Evolutionary conservation across 2,888 invertebrate genomes (phyloP).

Genomic region (Acleris laterana): DNA sequence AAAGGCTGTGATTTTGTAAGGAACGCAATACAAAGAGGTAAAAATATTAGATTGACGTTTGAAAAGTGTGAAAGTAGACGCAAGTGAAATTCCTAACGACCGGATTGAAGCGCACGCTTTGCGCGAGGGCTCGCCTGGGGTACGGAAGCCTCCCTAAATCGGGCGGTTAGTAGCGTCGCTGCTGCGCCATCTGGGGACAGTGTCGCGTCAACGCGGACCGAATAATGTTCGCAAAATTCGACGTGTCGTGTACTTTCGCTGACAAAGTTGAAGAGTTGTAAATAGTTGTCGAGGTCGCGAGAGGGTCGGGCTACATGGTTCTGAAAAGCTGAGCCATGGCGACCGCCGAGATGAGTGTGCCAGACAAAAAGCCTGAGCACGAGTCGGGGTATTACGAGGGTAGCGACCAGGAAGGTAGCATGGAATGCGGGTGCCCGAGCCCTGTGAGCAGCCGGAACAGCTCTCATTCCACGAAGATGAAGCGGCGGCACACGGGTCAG

Average conservation of each 20-base stretch:
- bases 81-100: slow-evolving; percentile 52
- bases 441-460: slow-evolving; percentile 77
- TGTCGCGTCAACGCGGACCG: slow-evolving; percentile 60
- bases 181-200: slow-evolving; percentile 70
- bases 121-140: slow-evolving; percentile 44
- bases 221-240: slow-evolving; percentile 65
- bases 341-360: slow-evolving; percentile 84
- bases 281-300: slow-evolving; percentile 45
- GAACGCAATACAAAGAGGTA: slow-evolving; percentile 53
- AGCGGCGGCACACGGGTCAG: slow-evolving; percentile 69
- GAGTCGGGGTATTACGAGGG: slow-evolving; percentile 94
- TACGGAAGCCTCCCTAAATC: slow-evolving; percentile 54
- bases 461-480: slow-evolving; percentile 72
- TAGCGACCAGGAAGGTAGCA: slow-evolving; percentile 86
- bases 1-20: slow-evolving; percentile 63
- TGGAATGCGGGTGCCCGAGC: slow-evolving; percentile 81
- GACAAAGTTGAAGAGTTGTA: slow-evolving; percentile 55
- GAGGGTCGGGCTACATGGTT: slow-evolving; percentile 64
- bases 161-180: slow-evolving; percentile 51
- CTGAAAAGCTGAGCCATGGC: slow-evolving; percentile 77
- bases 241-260: slow-evolving; percentile 79
- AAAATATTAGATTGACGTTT: slow-evolving; percentile 67
- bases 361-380: slow-evolving; percentile 88
- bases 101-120: slow-evolving; percentile 52
- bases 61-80: slow-evolving; percentile 65